A percentile compares a stretch with the other conserved stretches of the same genome.
Conservation (phyloP, 1,140 invertebrate genomes). For the Zaprionus ornatus region DNA sequence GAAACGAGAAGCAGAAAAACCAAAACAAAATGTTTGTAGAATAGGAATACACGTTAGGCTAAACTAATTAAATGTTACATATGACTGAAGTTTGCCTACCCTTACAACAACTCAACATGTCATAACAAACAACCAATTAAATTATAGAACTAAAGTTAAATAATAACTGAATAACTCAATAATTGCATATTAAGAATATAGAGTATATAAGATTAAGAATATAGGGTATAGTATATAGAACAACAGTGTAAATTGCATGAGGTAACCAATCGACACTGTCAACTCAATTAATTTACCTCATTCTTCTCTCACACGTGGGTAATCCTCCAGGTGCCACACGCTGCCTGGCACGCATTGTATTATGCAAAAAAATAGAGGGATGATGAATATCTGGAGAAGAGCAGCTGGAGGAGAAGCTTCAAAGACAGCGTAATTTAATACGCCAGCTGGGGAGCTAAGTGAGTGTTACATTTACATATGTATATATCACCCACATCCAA, state of each 20-base stretch:
- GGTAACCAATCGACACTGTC: background rate
- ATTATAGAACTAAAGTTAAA: background rate
- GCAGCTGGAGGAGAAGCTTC: background rate
- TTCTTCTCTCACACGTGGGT: background rate
- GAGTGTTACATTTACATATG: constrained; percentile 39
- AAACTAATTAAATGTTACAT: background rate
- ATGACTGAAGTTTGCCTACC: background rate
- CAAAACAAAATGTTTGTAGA: background rate
- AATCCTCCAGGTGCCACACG: background rate
- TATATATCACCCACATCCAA: background rate
- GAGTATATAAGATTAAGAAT: background rate
- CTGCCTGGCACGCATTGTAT: background rate
- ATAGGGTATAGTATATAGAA: no score
- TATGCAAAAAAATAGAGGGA: background rate
- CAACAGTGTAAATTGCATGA: background rate
- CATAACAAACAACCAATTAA: no score
- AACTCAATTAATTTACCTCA: background rate
- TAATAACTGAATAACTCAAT: background rate
- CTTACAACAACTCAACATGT: background rate
- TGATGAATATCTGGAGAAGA: background rate
- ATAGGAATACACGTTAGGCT: background rate
- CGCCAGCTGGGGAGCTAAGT: constrained; percentile 26
- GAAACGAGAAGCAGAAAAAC: background rate
- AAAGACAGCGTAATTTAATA: constrained; percentile 29
- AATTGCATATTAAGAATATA: background rate